These are phyloP conservation scores for Gandaritis pyraliata DNA, from an alignment of 2,888 invertebrate species.

Conservation along the genomic window DNA sequence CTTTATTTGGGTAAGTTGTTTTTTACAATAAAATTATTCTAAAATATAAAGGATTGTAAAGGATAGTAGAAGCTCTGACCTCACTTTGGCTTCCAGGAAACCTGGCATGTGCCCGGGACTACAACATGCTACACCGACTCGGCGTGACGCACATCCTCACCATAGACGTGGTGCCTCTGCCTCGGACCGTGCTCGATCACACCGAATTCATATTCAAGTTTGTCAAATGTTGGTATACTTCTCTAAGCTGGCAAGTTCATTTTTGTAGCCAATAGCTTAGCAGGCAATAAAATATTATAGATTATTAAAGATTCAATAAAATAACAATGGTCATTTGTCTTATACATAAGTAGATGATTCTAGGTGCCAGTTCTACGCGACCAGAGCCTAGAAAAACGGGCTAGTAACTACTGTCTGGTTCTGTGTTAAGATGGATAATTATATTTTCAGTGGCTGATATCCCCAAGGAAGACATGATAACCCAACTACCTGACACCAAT, in stretches of 20 bases:
- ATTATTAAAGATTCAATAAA: too few species aligned
- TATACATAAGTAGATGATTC: too few species aligned
- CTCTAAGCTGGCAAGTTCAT: not conserved
- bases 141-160: conserved; percentile 92
- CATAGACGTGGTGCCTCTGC: conserved; percentile 93
- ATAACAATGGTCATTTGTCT: too few species aligned
- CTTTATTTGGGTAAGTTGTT: conserved; percentile 65
- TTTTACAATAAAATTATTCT: too few species aligned
- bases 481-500: conserved; percentile 90
- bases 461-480: conserved; percentile 93
- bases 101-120: conserved; percentile 90
- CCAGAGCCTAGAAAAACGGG: too few species aligned
- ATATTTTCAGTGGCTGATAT: conserved; percentile 89
- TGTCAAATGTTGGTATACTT: conserved; percentile 86
- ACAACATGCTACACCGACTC: conserved; percentile 86
- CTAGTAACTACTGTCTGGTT: too few species aligned
- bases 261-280: not conserved
- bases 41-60: too few species aligned
- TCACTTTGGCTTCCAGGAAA: conserved; percentile 84
- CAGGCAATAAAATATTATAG: too few species aligned
- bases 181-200: conserved; percentile 88
- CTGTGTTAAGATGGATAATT: too few species aligned
- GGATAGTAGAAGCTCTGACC: not conserved
- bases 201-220: conserved; percentile 88
- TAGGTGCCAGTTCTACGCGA: too few species aligned